Percentiles rank a stretch among this genome's conserved stretches.
phyloP scores from a whole-genome alignment of 2,113 vertebrate genomes.

The Salvelinus namaycush region DNA sequence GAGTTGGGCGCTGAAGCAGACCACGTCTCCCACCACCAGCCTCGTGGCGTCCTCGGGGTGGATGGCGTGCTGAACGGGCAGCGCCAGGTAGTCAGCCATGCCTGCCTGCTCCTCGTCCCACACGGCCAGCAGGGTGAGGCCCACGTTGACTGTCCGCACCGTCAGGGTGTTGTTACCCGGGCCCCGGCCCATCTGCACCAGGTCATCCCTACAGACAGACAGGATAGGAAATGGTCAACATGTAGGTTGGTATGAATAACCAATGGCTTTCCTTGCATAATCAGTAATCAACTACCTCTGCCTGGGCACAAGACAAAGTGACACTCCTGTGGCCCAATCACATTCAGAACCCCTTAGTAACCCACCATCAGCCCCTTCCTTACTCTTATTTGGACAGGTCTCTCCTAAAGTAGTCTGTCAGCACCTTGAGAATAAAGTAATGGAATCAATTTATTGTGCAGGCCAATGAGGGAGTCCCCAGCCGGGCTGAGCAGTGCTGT shows the following conservation, averaged over 20 bases:
- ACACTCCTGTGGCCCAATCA: not conserved
- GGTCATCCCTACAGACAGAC: slow-evolving; percentile 82
- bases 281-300: no score
- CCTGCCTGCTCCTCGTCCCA: slow-evolving; percentile 80
- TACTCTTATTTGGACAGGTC: slow-evolving; percentile 8
- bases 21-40: slow-evolving; percentile 84
- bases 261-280: no score
- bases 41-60: slow-evolving; percentile 69
- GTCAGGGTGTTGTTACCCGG: slow-evolving; percentile 80
- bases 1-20: slow-evolving; percentile 81
- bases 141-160: slow-evolving; percentile 82
- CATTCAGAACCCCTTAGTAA: not conserved
- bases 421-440: slow-evolving; percentile 47
- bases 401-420: slow-evolving; percentile 40
- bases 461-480: slow-evolving; percentile 42
- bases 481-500: slow-evolving; percentile 17
- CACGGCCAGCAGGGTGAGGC: slow-evolving; percentile 87
- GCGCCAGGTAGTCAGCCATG: slow-evolving; percentile 81
- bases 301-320: no score
- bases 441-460: slow-evolving; percentile 56
- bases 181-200: slow-evolving; percentile 87
- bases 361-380: not conserved
- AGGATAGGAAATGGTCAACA: slow-evolving; percentile 34
- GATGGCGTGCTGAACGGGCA: slow-evolving; percentile 87
- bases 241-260: no score